Base-by-base conservation (phyloP, 2,797 vertebrate genomes). In the Semaprochilodus insignis region DNA sequence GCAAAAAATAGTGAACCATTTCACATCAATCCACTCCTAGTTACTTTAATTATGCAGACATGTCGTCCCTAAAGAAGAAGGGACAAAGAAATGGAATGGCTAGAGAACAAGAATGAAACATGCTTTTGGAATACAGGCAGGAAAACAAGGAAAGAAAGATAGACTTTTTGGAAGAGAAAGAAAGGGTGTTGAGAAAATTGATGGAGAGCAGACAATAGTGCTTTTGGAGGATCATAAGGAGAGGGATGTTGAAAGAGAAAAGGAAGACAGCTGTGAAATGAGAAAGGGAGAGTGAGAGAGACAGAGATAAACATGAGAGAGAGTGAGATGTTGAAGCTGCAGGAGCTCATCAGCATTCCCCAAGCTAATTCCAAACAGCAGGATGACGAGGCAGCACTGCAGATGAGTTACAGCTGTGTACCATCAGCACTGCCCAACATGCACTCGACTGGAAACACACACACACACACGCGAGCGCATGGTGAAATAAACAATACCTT, bases 391-490 rank as follows among this genome's bases (percentile, higher is more conserved):
- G 81, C 65, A 40, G 16, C 57, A 51, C 65, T 67, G 71, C 71
- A 83, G 78, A 87, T 77, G 36, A 85, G 74, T 85, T 81, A 40
- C 83, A 85, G 81, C 81, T 85, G 83, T 74, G 74, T 31, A 57
- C 48, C 57, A 17, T 65, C 67, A 52, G 57, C 66, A 62, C n/a
- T 44, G 36, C 34, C 59, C 63, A 74, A 59, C 55, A 67, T 31
- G 21, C 52, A 54, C 70, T 70, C 54, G 17, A 17, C 10, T 57
- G 27, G 31, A 83, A 7, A 77, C 23, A 79, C 23, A 80, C n/a
- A 65, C 69, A 72, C 59, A 81, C 17, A 17, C 21, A 36, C 40
- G 54, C 54, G 77, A 16, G 19, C 21, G 31, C 57, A 62, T 27
- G 19, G n/a, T 60, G 17, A 62, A 66, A 75, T 79, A 44, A 44